Conservation (phyloP, 2,888 invertebrate genomes). For the Apotomis capreana region DNA sequence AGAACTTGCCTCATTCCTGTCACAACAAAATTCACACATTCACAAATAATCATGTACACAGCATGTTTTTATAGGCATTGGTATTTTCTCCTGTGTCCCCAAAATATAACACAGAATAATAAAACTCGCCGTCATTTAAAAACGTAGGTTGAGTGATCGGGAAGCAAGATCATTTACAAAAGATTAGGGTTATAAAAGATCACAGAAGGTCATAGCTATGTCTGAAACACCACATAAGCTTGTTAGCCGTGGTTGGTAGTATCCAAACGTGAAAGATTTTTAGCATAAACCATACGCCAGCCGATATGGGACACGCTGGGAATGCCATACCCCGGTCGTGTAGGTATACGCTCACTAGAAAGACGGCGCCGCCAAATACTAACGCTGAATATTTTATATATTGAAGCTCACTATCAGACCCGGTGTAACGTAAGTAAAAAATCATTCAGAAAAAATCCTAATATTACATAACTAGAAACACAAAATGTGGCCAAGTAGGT, state of each 20-base stretch:
- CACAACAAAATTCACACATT: too few species aligned
- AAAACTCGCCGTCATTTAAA: not conserved
- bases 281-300: conserved; percentile 8
- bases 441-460: conserved; percentile 29
- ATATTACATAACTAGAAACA: conserved; percentile 55
- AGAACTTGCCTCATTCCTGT: too few species aligned
- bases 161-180: not conserved
- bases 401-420: not conserved
- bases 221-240: not conserved
- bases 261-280: conserved; percentile 1
- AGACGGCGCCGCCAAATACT: conserved; percentile 2
- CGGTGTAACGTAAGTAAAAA: conserved; percentile 10
- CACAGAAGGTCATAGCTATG: not conserved
- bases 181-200: not conserved
- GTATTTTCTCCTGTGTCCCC: too few species aligned
- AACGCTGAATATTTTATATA: not conserved
- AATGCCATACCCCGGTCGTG: conserved; percentile 13
- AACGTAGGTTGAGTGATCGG: not conserved
- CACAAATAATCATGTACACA: too few species aligned
- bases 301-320: conserved; percentile 15
- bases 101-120: not conserved
- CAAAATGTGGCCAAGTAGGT: conserved; percentile 54
- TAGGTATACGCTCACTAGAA: conserved; percentile 1
- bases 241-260: not conserved
- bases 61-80: too few species aligned